phyloP scores from a whole-genome alignment of 2,888 invertebrate genomes.

The Mongoloraphidia duomilia region DNA sequence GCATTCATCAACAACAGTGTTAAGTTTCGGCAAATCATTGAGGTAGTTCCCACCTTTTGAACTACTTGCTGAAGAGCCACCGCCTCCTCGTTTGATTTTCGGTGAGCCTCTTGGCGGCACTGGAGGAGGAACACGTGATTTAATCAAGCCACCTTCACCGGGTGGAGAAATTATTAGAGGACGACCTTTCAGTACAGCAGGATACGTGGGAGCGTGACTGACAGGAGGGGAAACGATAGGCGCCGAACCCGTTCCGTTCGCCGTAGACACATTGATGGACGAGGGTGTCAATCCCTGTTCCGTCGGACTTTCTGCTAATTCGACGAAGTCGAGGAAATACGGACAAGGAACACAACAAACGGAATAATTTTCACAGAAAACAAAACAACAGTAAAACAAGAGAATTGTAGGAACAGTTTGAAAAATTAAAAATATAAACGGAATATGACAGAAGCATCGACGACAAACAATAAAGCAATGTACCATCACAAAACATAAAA shows the following conservation, averaged over 20 bases:
- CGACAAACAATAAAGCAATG: slow-evolving; percentile 1
- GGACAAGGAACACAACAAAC: too few species aligned
- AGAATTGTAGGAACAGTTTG: too few species aligned
- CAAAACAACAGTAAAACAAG: too few species aligned
- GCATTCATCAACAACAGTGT: too few species aligned
- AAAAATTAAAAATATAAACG: too few species aligned
- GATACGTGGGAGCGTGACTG: slow-evolving; percentile 38
- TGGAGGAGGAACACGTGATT: slow-evolving; percentile 72
- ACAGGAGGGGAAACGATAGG: slow-evolving; percentile 34
- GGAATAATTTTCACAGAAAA: too few species aligned
- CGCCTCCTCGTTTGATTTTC: slow-evolving; percentile 42
- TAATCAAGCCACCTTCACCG: slow-evolving; percentile 22
- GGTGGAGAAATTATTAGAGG: slow-evolving; percentile 31
- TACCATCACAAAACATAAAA: not conserved
- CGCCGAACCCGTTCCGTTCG: slow-evolving; percentile 14
- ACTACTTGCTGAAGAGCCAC: slow-evolving; percentile 11
- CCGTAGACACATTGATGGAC: slow-evolving; percentile 9
- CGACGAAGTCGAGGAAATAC: slow-evolving; percentile 1
- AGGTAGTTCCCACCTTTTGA: not conserved
- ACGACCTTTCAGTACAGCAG: slow-evolving; percentile 58
- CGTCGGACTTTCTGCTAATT: slow-evolving; percentile 35
- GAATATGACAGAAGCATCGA: too few species aligned
- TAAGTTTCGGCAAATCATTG: too few species aligned
- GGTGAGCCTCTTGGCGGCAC: slow-evolving; percentile 76
- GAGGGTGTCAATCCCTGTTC: slow-evolving; percentile 34